Percentiles rank a stretch among this genome's conserved stretches.
These are phyloP conservation scores for Acromyrmex echinatior DNA, from an alignment of 1,140 invertebrate genomes.

Conservation along the genomic window DNA sequence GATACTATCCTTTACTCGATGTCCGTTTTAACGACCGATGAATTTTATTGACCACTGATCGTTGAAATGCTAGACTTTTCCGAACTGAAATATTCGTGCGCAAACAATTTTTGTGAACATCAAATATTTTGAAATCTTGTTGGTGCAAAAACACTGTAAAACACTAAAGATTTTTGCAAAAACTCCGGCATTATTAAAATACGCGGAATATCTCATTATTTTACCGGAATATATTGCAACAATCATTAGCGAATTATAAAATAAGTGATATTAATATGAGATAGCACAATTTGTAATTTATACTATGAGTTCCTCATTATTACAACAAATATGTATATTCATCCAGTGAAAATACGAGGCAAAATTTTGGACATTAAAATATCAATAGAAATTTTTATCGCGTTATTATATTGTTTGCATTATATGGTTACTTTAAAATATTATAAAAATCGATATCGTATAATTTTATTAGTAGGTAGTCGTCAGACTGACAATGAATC, in stretches of 20 bases:
- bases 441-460: neutral
- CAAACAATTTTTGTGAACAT: neutral
- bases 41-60: constrained; percentile 40
- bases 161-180: neutral
- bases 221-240: neutral
- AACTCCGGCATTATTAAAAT: neutral
- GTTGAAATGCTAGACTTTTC: neutral
- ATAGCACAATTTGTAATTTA: constrained; percentile 39
- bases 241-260: constrained; percentile 33
- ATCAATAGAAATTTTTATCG: neutral
- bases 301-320: constrained; percentile 31
- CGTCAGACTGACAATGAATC: neutral
- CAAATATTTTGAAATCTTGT: constrained; percentile 14
- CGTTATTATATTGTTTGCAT: neutral
- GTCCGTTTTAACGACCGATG: constrained; percentile 30
- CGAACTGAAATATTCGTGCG: neutral
- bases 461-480: neutral
- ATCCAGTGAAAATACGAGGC: neutral
- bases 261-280: constrained; percentile 16
- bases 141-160: neutral
- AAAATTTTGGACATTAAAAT: constrained; percentile 9
- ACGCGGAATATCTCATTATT: neutral
- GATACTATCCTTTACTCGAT: constrained; percentile 11
- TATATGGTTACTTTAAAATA: neutral
- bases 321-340: neutral